These are phyloP conservation scores for Endotricha flammealis DNA, from an alignment of 2,888 invertebrate species.

Conservation along the genomic window DNA sequence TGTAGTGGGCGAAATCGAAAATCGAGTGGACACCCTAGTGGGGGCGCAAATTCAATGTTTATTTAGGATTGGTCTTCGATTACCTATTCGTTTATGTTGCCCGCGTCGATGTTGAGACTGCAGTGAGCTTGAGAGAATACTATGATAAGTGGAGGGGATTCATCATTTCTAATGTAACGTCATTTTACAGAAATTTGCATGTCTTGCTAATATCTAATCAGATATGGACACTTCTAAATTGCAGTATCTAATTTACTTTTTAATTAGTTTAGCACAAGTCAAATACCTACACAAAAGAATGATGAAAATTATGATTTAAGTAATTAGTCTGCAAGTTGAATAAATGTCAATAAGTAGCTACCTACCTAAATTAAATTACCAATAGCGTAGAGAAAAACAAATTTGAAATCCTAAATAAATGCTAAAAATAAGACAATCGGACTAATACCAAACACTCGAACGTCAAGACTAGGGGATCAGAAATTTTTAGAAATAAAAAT, in stretches of 20 bases:
- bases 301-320: too few species aligned
- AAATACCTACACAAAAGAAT: too few species aligned
- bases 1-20: slow-evolving; percentile 75
- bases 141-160: too few species aligned
- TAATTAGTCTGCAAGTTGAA: too few species aligned
- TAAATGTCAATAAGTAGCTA: too few species aligned
- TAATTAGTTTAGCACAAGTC: too few species aligned
- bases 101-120: slow-evolving; percentile 8
- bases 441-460: slow-evolving; percentile 55
- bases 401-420: slow-evolving; percentile 55
- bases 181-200: too few species aligned
- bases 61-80: slow-evolving; percentile 59
- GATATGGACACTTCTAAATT: too few species aligned
- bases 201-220: too few species aligned
- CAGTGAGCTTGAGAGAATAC: too few species aligned
- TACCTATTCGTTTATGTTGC: slow-evolving; percentile 6
- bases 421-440: slow-evolving; percentile 52
- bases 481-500: slow-evolving; percentile 58
- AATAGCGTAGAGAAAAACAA: slow-evolving; percentile 29
- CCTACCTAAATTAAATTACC: background rate
- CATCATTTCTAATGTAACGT: too few species aligned
- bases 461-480: slow-evolving; percentile 49
- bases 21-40: slow-evolving; percentile 57
- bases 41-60: slow-evolving; percentile 50
- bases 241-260: too few species aligned